Evolutionary conservation across 2,888 invertebrate species (phyloP).

Genomic region (Melanchra persicariae): DNA sequence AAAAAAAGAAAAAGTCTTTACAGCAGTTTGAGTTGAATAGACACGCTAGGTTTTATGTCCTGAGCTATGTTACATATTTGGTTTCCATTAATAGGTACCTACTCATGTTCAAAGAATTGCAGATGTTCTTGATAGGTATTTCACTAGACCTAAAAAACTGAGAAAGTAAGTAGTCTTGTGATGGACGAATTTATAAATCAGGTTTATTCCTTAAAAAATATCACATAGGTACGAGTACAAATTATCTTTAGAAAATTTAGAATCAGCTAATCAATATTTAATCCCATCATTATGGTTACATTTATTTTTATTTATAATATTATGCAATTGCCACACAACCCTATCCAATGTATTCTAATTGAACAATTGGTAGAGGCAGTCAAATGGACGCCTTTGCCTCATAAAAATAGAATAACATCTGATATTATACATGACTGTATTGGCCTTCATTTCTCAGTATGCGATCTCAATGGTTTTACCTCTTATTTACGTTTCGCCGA

Average conservation of each 20-base stretch:
- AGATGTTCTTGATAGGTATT: too few species aligned
- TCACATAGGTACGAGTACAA: too few species aligned
- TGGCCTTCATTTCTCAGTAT: slow-evolving; percentile 52
- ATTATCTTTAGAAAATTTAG: too few species aligned
- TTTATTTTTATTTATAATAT: too few species aligned
- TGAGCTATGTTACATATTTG: background rate
- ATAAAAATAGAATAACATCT: slow-evolving; percentile 57
- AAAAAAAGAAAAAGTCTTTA: background rate
- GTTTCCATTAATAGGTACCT: background rate
- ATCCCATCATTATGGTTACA: too few species aligned
- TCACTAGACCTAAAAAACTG: too few species aligned
- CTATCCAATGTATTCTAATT: slow-evolving; percentile 60
- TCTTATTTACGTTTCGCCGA: slow-evolving; percentile 36
- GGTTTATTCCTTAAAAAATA: too few species aligned
- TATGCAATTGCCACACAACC: slow-evolving; percentile 41
- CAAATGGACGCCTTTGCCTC: slow-evolving; percentile 62
- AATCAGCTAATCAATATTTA: too few species aligned
- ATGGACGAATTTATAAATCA: too few species aligned
- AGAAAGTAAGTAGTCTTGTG: too few species aligned
- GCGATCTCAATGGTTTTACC: slow-evolving; percentile 31
- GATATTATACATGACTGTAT: slow-evolving; percentile 32
- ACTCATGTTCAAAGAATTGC: too few species aligned
- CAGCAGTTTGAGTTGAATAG: background rate
- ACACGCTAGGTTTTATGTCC: background rate
- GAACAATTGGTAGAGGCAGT: slow-evolving; percentile 62